These are phyloP conservation scores for Marmota flaviventris DNA, from an alignment of 2,113 vertebrate genomes.

Conservation along the genomic window DNA sequence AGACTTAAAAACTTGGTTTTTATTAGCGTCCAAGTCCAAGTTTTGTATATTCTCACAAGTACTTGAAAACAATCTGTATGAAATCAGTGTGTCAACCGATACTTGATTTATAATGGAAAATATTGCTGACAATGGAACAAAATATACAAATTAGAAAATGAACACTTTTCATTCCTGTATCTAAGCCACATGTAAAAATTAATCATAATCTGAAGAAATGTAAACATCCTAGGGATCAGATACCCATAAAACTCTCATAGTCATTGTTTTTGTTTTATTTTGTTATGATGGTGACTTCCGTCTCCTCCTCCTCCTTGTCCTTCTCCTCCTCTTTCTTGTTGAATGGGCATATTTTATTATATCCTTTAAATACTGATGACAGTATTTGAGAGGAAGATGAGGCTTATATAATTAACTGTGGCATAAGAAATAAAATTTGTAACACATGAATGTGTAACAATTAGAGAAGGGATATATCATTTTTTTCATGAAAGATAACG, in stretches of 20 bases:
- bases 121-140: not conserved
- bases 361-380: not conserved
- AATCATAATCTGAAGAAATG: constrained; percentile 32
- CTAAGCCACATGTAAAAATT: constrained; percentile 16
- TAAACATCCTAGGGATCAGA: not conserved
- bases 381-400: not conserved
- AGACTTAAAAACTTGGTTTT: constrained; percentile 25
- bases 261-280: not conserved
- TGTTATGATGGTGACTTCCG: not conserved
- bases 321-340: not conserved
- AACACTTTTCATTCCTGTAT: not conserved
- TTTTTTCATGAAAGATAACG: not conserved
- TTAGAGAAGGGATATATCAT: not conserved
- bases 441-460: not conserved
- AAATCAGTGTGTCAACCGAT: not conserved
- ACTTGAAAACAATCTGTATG: not conserved
- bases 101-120: constrained; percentile 33
- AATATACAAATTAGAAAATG: not conserved
- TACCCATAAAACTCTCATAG: not conserved
- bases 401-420: not conserved
- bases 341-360: not conserved
- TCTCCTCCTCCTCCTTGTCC: not conserved
- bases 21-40: not conserved
- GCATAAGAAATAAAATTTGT: not conserved
- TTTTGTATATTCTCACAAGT: not conserved